Conservation (phyloP, 1,140 invertebrate genomes). For the Muscidifurax raptorellus region DNA sequence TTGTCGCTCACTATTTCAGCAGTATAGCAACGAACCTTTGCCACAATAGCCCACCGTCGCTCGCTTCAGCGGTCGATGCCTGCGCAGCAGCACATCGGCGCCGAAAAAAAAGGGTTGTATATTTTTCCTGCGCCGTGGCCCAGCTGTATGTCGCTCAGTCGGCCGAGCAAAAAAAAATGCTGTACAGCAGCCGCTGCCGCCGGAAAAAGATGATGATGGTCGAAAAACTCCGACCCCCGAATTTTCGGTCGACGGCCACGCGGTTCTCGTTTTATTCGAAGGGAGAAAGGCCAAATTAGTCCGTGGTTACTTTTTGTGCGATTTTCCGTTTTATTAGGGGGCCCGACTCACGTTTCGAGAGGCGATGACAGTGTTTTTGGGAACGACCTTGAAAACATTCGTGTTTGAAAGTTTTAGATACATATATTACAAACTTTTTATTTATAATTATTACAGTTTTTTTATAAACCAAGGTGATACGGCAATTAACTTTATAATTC, state of each 20-base stretch:
- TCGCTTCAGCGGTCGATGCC: background rate
- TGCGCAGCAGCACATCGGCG: background rate
- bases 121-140: background rate
- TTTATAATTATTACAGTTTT: no score
- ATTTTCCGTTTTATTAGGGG: slow-evolving; percentile 34
- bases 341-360: background rate
- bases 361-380: background rate
- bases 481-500: no score
- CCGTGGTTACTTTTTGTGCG: slow-evolving; percentile 4
- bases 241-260: slow-evolving; percentile 33
- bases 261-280: slow-evolving; percentile 22
- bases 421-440: background rate
- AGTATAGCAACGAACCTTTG: background rate
- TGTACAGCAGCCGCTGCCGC: slow-evolving; percentile 31
- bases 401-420: background rate
- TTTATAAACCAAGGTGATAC: no score
- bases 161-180: background rate
- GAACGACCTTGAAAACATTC: background rate
- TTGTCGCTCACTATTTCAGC: slow-evolving; percentile 22
- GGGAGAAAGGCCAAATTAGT: slow-evolving; percentile 16
- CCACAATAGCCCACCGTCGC: background rate
- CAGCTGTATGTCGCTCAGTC: slow-evolving; percentile 47
- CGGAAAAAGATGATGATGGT: slow-evolving; percentile 12
- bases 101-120: slow-evolving; percentile 12
- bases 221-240: slow-evolving; percentile 32